Conservation (phyloP, 1,140 invertebrate species). For the Drosophila bipectinata region DNA sequence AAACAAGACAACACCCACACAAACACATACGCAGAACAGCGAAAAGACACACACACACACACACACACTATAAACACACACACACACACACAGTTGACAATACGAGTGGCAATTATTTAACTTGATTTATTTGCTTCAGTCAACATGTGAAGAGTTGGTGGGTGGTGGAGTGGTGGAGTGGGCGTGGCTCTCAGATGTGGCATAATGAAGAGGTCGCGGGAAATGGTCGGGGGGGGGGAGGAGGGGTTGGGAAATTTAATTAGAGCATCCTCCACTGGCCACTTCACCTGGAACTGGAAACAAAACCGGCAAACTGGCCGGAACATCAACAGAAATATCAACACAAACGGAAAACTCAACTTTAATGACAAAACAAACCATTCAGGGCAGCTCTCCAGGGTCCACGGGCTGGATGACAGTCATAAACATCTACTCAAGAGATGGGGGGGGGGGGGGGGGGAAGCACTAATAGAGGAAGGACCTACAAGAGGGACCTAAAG, state of each 20-base stretch:
- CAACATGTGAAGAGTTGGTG: conserved; percentile 41
- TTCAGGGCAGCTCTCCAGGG: conserved; percentile 24
- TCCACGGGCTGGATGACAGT: conserved; percentile 32
- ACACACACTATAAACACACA: not conserved
- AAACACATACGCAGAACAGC: too few relatives aligned
- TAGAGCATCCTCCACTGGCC: conserved; percentile 62
- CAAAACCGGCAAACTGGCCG: not conserved
- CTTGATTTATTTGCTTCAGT: conserved; percentile 77
- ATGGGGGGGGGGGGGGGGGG: too few relatives aligned
- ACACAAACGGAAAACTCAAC: conserved; percentile 38
- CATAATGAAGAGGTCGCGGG: conserved; percentile 62
- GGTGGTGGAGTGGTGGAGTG: not conserved
- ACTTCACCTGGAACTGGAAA: conserved; percentile 48
- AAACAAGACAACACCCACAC: conserved; percentile 23
- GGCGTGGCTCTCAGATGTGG: conserved; percentile 16
- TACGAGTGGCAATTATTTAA: conserved; percentile 76
- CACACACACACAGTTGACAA: conserved; percentile 54
- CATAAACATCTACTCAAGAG: not conserved
- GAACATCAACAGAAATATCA: not conserved
- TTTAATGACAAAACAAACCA: conserved; percentile 73
- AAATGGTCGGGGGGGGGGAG: not conserved
- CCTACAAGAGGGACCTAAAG: too few relatives aligned
- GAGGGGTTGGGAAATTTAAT: conserved; percentile 59
- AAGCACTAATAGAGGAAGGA: too few relatives aligned
- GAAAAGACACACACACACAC: conserved; percentile 11